Conservation (phyloP, 1,140 invertebrate genomes). For the Scaptomyza pallida region DNA sequence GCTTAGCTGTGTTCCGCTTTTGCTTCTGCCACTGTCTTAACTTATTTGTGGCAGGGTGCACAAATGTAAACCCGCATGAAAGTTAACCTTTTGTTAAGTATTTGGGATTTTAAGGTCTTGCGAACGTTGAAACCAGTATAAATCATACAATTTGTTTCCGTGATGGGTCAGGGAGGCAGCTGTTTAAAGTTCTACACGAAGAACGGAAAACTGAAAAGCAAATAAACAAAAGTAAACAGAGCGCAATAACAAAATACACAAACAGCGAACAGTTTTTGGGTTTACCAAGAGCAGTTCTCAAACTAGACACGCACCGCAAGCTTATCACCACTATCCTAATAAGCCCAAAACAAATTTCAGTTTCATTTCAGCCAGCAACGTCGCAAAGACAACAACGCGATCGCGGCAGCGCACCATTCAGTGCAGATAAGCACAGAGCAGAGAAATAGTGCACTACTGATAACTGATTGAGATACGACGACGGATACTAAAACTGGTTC, state of each 20-base stretch:
- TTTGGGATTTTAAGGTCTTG: slow-evolving; percentile 21
- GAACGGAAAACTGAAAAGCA: slow-evolving; percentile 2
- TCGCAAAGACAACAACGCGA: slow-evolving; percentile 40
- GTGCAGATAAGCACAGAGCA: slow-evolving; percentile 41
- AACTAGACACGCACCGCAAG: background rate
- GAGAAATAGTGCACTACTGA: slow-evolving; percentile 17
- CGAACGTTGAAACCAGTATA: slow-evolving; percentile 19
- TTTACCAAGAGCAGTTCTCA: slow-evolving; percentile 10
- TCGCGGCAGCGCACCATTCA: slow-evolving; percentile 21
- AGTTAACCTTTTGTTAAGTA: slow-evolving; percentile 35
- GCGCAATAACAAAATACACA: background rate
- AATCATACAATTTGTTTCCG: slow-evolving; percentile 33
- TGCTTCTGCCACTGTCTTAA: background rate
- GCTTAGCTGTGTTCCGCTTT: slow-evolving; percentile 12
- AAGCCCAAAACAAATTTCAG: slow-evolving; percentile 68
- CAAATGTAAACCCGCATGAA: slow-evolving; percentile 33
- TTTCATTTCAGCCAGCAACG: slow-evolving; percentile 54
- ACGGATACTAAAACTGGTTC: slow-evolving; percentile 29
- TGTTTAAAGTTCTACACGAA: slow-evolving; percentile 59
- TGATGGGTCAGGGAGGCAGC: slow-evolving; percentile 43
- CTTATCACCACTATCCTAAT: slow-evolving; percentile 63
- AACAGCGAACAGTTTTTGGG: slow-evolving; percentile 12
- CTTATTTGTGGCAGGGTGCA: background rate
- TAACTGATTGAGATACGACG: slow-evolving; percentile 3
- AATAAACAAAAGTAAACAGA: slow-evolving; percentile 25